phyloP scores from a whole-genome alignment of 2,888 invertebrate genomes.

The Clitarchus hookeri region DNA sequence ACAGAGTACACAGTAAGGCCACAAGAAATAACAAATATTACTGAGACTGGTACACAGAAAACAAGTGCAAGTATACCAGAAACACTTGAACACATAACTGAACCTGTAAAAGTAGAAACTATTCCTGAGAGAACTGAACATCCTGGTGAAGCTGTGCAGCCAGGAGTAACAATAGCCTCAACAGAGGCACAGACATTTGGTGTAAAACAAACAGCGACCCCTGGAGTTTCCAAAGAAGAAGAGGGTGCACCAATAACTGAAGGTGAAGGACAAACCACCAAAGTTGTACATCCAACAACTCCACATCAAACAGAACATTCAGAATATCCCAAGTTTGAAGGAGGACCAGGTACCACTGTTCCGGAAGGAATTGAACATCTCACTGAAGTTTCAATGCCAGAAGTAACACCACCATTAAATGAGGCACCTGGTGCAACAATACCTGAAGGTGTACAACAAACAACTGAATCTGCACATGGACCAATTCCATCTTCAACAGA shows the following conservation, averaged over 20 bases:
- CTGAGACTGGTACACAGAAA: neutral
- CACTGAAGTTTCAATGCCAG: constrained; percentile 27
- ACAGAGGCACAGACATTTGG: neutral
- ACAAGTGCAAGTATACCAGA: constrained; percentile 6
- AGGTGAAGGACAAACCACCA: no score
- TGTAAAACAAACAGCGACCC: constrained; percentile 24
- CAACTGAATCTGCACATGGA: no score
- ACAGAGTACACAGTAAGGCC: neutral
- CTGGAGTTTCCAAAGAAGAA: neutral
- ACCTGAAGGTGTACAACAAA: constrained; percentile 18
- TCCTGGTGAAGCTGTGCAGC: neutral
- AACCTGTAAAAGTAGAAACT: constrained; percentile 11
- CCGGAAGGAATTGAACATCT: no score
- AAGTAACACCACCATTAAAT: constrained; percentile 11
- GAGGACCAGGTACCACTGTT: no score
- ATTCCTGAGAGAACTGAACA: neutral
- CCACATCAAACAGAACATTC: no score
- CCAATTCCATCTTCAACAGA: no score
- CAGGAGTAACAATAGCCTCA: neutral
- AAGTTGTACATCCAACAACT: no score
- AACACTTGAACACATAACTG: constrained; percentile 22
- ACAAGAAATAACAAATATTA: neutral
- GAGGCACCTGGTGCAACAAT: neutral
- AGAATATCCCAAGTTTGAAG: neutral
- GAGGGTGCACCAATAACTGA: no score